Evolutionary conservation across 2,888 invertebrate species (phyloP).

Genomic region (Nematopogon swammerdamellus): DNA sequence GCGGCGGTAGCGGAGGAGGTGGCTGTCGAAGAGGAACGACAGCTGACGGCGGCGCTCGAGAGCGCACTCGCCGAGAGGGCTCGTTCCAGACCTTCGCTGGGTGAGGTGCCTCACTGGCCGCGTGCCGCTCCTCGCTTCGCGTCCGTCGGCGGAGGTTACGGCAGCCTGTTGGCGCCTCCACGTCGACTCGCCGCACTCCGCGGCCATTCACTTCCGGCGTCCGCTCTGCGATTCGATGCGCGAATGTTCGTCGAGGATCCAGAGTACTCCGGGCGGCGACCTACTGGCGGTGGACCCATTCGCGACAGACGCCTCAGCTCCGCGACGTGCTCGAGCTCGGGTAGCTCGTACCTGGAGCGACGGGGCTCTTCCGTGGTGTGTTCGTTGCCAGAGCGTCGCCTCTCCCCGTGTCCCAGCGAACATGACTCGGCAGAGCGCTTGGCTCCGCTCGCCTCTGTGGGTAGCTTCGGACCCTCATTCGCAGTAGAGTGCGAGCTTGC

Average conservation of each 20-base stretch:
- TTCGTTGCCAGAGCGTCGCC: conserved; percentile 74
- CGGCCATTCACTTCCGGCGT: conserved; percentile 61
- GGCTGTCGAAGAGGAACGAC: conserved; percentile 67
- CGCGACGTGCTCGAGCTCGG: conserved; percentile 81
- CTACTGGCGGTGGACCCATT: conserved; percentile 37
- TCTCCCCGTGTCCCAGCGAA: conserved; percentile 77
- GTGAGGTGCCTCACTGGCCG: conserved; percentile 62
- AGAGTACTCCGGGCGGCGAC: conserved; percentile 40
- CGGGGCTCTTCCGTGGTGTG: conserved; percentile 76
- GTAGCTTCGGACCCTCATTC: conserved; percentile 69
- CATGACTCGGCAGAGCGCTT: conserved; percentile 47
- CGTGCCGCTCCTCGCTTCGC: conserved; percentile 36
- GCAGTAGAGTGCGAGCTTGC: conserved; percentile 68
- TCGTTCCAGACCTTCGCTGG: conserved; percentile 59
- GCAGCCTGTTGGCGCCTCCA: conserved; percentile 68
- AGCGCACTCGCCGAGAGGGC: conserved; percentile 53
- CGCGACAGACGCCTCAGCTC: conserved; percentile 69
- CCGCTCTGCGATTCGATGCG: conserved; percentile 41
- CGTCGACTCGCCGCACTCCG: conserved; percentile 58
- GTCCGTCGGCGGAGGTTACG: conserved; percentile 61
- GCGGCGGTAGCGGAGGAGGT: conserved; percentile 70
- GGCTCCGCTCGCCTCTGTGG: conserved; percentile 77
- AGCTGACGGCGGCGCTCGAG: conserved; percentile 71
- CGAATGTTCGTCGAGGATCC: conserved; percentile 20
- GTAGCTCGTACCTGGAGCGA: conserved; percentile 78